Percentiles rank a stretch among this genome's conserved stretches.
Conservation (phyloP, 2,797 vertebrate species). For the Podarcis lilfordi region DNA sequence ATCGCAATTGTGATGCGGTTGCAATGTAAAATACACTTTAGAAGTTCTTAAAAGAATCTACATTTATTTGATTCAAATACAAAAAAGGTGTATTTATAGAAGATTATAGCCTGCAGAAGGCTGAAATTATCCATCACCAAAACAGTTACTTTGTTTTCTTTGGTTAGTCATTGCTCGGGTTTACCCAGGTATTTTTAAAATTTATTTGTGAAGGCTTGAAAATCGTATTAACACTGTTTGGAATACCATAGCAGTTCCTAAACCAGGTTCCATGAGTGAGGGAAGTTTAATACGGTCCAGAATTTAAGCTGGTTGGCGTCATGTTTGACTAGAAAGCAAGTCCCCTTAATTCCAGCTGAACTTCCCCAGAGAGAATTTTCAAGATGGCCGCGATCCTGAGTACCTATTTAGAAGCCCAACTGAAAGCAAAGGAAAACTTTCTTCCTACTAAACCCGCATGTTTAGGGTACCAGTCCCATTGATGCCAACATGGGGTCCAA, state of each 20-base stretch:
- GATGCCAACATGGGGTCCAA: background rate
- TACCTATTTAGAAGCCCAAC: background rate
- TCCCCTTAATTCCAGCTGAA: background rate
- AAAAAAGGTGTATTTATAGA: conserved; percentile 23
- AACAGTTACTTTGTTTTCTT: conserved; percentile 44
- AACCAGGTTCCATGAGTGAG: background rate
- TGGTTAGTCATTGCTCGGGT: background rate
- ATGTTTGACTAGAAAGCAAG: background rate
- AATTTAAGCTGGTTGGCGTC: background rate
- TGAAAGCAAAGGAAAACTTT: background rate
- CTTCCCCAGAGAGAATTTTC: background rate
- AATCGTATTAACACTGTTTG: conserved; percentile 23
- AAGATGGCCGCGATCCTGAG: background rate
- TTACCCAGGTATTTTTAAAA: background rate
- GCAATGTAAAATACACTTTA: conserved; percentile 47
- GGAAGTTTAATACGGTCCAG: background rate
- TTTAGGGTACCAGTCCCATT: background rate
- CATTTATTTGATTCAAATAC: conserved; percentile 37
- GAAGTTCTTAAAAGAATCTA: conserved; percentile 44
- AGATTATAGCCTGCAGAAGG: conserved; percentile 18
- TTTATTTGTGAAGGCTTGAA: conserved; percentile 36
- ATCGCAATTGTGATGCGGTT: conserved; percentile 42
- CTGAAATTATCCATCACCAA: conserved; percentile 8
- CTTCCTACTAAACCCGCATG: background rate
- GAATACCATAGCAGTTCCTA: background rate